Evolutionary conservation across 2,113 vertebrate genomes (phyloP).

Genomic region (Oenanthe melanoleuca): DNA sequence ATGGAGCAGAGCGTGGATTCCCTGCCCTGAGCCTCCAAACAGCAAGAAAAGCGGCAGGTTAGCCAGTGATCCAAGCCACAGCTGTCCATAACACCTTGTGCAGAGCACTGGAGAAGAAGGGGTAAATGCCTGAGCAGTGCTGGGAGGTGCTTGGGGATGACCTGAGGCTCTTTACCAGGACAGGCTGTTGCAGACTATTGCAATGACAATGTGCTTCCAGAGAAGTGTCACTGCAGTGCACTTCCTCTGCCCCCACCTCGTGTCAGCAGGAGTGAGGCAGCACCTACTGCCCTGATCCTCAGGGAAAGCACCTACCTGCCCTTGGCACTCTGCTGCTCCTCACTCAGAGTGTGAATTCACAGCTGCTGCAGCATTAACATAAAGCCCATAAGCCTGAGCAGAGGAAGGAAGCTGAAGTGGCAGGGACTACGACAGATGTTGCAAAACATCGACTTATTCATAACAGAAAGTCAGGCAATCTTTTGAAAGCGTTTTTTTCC

Average conservation of each 20-base stretch:
- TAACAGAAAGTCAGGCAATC: slow-evolving; percentile 74
- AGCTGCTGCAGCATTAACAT: slow-evolving; percentile 59
- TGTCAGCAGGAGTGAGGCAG: background rate
- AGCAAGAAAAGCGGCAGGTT: background rate
- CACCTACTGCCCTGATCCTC: background rate
- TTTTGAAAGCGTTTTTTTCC: slow-evolving; percentile 62
- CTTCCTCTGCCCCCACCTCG: rapidly evolving
- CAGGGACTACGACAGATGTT: slow-evolving; percentile 73
- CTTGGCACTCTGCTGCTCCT: background rate
- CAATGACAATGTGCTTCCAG: background rate
- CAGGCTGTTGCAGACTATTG: background rate
- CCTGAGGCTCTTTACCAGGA: background rate
- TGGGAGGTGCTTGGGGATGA: background rate
- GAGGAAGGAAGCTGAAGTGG: slow-evolving; percentile 66
- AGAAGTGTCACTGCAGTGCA: background rate
- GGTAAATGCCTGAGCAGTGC: background rate
- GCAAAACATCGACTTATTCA: slow-evolving; percentile 64
- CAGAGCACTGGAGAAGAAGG: background rate
- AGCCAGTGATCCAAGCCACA: background rate
- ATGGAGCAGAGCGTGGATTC: background rate
- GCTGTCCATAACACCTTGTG: background rate
- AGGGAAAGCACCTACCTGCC: background rate
- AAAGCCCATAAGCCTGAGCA: slow-evolving; percentile 50
- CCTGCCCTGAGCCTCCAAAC: background rate
- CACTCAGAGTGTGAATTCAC: slow-evolving; percentile 5